A percentile compares a stretch with the other conserved stretches of the same genome.
These are phyloP conservation scores for Pheosia tremula DNA, from an alignment of 2,888 invertebrate genomes.

Conservation along the genomic window DNA sequence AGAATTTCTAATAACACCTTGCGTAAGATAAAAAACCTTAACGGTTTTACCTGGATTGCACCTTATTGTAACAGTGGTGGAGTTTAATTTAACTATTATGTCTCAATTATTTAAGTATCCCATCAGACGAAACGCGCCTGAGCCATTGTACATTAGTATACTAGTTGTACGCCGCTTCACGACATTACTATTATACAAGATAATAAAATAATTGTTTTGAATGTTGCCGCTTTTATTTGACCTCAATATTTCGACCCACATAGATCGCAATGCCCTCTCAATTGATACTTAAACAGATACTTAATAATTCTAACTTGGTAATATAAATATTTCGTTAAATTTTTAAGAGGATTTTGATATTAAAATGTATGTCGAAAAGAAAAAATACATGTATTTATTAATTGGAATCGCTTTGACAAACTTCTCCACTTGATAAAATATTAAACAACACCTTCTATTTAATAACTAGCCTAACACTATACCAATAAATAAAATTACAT, in stretches of 20 bases:
- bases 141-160: conserved; percentile 72
- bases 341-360: conserved; percentile 15
- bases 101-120: conserved; percentile 26
- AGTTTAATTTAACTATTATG: conserved; percentile 43
- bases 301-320: too few species aligned
- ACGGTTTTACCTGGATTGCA: conserved; percentile 8
- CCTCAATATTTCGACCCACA: too few species aligned
- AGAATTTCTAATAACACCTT: conserved; percentile 9
- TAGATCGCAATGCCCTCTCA: too few species aligned
- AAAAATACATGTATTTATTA: conserved; percentile 60
- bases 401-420: conserved; percentile 66
- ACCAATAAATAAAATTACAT: conserved; percentile 63
- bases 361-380: conserved; percentile 42
- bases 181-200: conserved; percentile 76
- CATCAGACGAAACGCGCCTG: conserved; percentile 45
- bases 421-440: conserved; percentile 38
- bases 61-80: conserved; percentile 28
- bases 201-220: conserved; percentile 82
- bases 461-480: conserved; percentile 62
- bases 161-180: conserved; percentile 77
- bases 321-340: too few species aligned
- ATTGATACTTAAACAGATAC: too few species aligned
- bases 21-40: neutral
- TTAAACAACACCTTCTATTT: conserved; percentile 59
- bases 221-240: conserved; percentile 52